Base-by-base conservation (phyloP, 2,113 vertebrate species). In the Alaudala cheleensis region DNA sequence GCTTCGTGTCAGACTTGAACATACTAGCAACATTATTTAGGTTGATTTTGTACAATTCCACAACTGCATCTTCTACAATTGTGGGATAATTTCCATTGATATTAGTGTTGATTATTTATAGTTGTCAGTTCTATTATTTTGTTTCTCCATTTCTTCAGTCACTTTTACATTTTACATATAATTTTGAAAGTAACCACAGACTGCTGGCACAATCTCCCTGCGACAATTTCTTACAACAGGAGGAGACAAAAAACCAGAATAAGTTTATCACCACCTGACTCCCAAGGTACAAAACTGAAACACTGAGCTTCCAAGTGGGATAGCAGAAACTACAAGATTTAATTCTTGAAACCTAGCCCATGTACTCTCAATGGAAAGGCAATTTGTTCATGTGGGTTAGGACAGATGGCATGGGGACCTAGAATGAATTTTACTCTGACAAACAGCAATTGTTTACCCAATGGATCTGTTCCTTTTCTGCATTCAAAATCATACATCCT, bases 341-440 rank as follows among this genome's bases (percentile, higher is more conserved):
- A 81, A 24, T 89, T 76, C 56, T 56, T 84, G 72, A 88, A 83
- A 69, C 37, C 58, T 62, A 49, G 47, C 58, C 67, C 78, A 45
- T 10, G 42, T 81, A 49, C 64, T 91, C 66, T 69, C 62, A 74
- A 67, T 22, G 78, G 76, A 81, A 73, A 54, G 15, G n/a, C 79
- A 93, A 96, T 84, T 93, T 79, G 64, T 92, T 96, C 92, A 66
- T 73, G 58, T 66, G 80, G 25, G 53, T 78, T 92, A 86, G 69
- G 81, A 80, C 92, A 96, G 92, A 92, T 79, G 82, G 90, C 47
- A 82, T 21, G 19, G 40, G 37, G 53, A 85, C 42, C 45, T 64
- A 72, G 92, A 95, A 50, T 21, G 9, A 95, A 67, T 93, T 94
- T 92, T 91, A 51, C 34, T 88, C 44, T 65, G 42, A 90, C 62